These are phyloP conservation scores for Drosophila mojavensis DNA, from an alignment of 1,140 invertebrate genomes.

Conservation along the genomic window DNA sequence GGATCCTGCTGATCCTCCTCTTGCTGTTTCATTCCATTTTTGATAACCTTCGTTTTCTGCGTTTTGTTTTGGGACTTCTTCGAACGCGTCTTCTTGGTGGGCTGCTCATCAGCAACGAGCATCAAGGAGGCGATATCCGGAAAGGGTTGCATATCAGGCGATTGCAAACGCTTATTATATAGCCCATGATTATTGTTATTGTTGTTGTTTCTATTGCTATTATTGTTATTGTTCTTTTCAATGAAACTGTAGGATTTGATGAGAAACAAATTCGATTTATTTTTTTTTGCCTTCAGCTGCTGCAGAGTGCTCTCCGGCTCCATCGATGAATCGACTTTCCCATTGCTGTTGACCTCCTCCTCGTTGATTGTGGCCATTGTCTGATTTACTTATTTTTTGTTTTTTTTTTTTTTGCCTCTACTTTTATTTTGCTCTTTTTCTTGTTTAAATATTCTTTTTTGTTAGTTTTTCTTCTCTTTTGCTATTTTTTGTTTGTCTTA, in stretches of 20 bases:
- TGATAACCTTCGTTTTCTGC: constrained; percentile 19
- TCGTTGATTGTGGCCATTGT: constrained; percentile 39
- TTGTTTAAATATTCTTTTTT: constrained; percentile 1
- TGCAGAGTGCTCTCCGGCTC: constrained; percentile 36
- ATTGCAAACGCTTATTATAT: constrained; percentile 17
- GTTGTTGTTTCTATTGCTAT: constrained; percentile 23
- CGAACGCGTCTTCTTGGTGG: constrained; percentile 9
- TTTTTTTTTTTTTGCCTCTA: neutral
- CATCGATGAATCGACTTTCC: constrained; percentile 2
- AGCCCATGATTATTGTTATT: constrained; percentile 2
- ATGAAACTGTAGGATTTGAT: constrained; percentile 72
- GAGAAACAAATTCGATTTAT: constrained; percentile 67
- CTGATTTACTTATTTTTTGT: neutral
- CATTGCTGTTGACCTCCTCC: constrained; percentile 15
- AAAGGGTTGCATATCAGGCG: constrained; percentile 47
- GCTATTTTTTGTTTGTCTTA: constrained; percentile 14
- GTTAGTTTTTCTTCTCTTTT: neutral
- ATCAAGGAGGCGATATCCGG: constrained; percentile 38
- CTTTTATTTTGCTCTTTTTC: neutral
- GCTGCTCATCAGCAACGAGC: constrained; percentile 18
- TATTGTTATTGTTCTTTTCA: constrained; percentile 32
- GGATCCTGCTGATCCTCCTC: neutral
- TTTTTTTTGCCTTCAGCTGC: constrained; percentile 61
- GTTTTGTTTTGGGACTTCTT: constrained; percentile 38
- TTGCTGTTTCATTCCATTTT: neutral